These are phyloP conservation scores for Xyliphius kryptos DNA, from an alignment of 2,113 vertebrate genomes.

Conservation along the genomic window DNA sequence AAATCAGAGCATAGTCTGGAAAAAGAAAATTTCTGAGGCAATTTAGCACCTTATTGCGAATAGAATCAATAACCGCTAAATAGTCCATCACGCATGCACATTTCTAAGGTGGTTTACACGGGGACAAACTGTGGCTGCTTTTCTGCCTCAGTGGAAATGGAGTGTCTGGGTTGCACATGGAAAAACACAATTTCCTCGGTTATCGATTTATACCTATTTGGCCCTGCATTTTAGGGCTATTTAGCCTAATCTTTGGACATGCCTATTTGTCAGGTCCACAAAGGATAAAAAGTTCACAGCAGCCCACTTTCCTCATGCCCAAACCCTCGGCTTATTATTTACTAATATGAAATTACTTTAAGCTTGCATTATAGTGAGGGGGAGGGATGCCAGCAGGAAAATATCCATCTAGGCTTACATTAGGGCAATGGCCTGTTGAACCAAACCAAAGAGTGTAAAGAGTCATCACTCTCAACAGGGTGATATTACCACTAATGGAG, in stretches of 20 bases:
- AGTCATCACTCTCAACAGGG: conserved; percentile 64
- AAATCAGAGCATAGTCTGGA: no score
- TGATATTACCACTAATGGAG: conserved; percentile 60
- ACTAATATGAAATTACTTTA: conserved; percentile 23
- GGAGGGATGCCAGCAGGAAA: conserved; percentile 25
- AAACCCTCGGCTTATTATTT: conserved; percentile 19
- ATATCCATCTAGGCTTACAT: conserved; percentile 41
- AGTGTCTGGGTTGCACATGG: background rate
- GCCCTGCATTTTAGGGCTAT: no score
- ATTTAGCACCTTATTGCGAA: no score
- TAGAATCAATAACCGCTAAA: background rate
- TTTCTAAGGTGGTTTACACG: background rate
- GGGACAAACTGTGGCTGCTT: background rate
- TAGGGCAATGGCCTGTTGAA: conserved; percentile 57
- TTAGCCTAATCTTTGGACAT: conserved; percentile 1
- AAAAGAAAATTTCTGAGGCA: no score
- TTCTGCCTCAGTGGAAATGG: background rate
- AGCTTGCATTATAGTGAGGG: conserved; percentile 20
- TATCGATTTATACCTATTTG: background rate
- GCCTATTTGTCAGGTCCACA: background rate
- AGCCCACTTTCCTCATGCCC: background rate
- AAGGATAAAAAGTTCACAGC: background rate
- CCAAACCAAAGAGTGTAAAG: conserved; percentile 53
- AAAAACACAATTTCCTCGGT: conserved; percentile 1
- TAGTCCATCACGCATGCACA: background rate